phyloP scores from a whole-genome alignment of 2,888 invertebrate species.

The Pheosia tremula region DNA sequence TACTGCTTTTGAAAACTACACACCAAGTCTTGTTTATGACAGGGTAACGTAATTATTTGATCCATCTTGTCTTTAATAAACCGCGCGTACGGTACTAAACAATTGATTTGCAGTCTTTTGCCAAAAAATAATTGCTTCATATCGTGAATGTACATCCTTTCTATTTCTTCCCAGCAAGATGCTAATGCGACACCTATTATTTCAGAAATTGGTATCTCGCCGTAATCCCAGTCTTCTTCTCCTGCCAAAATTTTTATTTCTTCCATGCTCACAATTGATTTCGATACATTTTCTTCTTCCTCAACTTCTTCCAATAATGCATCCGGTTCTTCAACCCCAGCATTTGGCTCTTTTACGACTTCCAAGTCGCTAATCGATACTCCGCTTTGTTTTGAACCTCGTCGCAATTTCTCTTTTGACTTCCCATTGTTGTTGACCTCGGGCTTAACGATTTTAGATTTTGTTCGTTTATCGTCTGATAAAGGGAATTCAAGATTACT shows the following conservation, averaged over 20 bases:
- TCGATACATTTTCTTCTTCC: constrained; percentile 47
- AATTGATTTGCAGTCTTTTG: constrained; percentile 82
- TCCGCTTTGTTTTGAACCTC: constrained; percentile 58
- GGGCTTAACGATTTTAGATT: constrained; percentile 67
- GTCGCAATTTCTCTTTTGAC: constrained; percentile 59
- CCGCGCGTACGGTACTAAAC: constrained; percentile 83
- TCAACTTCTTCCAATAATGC: constrained; percentile 39
- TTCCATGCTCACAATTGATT: constrained; percentile 40
- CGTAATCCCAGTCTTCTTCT: constrained; percentile 78
- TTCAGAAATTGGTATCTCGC: constrained; percentile 65
- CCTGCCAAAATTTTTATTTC: constrained; percentile 64
- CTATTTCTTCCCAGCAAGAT: constrained; percentile 80
- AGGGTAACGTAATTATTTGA: constrained; percentile 82
- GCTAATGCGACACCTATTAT: constrained; percentile 68
- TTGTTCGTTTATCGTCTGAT: constrained; percentile 65
- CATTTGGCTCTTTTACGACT: constrained; percentile 53
- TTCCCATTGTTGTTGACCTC: constrained; percentile 50
- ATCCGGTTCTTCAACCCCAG: constrained; percentile 40
- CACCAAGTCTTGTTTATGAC: constrained; percentile 84
- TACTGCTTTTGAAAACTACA: constrained; percentile 83
- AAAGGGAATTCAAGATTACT: constrained; percentile 63
- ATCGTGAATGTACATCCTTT: constrained; percentile 78
- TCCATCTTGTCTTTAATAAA: constrained; percentile 82
- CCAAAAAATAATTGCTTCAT: constrained; percentile 83
- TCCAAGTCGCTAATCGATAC: constrained; percentile 45